Base-by-base conservation (phyloP, 1,140 invertebrate species). In the Megalonaias nervosa region DNA sequence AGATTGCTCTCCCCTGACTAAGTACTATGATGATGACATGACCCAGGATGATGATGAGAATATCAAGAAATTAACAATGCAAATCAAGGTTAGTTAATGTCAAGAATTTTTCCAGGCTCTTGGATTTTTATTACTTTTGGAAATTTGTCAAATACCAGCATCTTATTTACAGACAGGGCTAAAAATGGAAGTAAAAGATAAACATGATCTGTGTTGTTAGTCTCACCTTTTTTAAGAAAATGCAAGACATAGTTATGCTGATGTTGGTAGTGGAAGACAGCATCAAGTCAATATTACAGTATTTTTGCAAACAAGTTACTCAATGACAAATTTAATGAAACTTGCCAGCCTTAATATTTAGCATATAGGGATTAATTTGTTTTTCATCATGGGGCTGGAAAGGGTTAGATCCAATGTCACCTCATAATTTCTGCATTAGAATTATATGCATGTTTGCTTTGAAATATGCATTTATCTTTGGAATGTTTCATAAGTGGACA, bases 11-110 rank as follows among this genome's bases (percentile, higher is more conserved):
- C 89, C 89, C 15, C 62, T 84, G 38, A 67, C 74, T 56, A 79
- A 84, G 1, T 84, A 86, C 69, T 89, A 90, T 75, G 88, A 90
- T 85, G 89, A 90, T 79, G 89, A 90, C 72, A 79, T 87, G 77
- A 87, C 89, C 14, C 78, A 79, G 14, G 79, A 57, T 69, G 87
- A 81, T 19, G 88, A 85, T 19, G 86, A 86, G 17, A 88, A 90
- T 64, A 68, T 90, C 23, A 86, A 89, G 67, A 90, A 90, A 82
- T 88, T 88, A 31, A 89, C 89, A 16, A 85, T 90, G 60, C 88
- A 90, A 75, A 89, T 89, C 38, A 89, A 88, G 86, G 89, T 89
- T 59, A 26, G 74, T 26, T 71, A 23, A n/a, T 13, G 66, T 57
- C 59, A 31, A 17, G 19, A 64, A 19, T 23, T 67, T 48, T 48